phyloP scores from a whole-genome alignment of 1,140 invertebrate species.

The Drosophila kikkawai region DNA sequence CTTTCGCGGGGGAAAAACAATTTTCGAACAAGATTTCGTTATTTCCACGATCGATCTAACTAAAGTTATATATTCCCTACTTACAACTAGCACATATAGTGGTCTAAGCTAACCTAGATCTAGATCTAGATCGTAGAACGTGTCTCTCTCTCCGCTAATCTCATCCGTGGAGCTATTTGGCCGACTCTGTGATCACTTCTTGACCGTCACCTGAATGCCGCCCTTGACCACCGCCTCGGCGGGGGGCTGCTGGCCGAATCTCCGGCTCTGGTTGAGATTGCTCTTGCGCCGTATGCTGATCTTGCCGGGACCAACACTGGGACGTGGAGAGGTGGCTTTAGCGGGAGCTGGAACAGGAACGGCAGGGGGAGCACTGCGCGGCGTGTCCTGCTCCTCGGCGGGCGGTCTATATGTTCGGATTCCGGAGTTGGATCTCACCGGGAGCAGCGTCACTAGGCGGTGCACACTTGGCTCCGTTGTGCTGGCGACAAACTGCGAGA shows the following conservation, averaged over 20 bases:
- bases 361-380: constrained; percentile 31
- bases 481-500: constrained; percentile 64
- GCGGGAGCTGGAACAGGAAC: constrained; percentile 2
- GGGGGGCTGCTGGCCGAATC: constrained; percentile 61
- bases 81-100: constrained; percentile 37
- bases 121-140: constrained; percentile 10
- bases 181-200: constrained; percentile 49
- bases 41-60: constrained; percentile 41
- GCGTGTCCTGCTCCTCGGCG: constrained; percentile 51
- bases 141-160: constrained; percentile 35
- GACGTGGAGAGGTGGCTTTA: not conserved
- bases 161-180: constrained; percentile 38
- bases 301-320: constrained; percentile 23
- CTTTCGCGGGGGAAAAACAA: constrained; percentile 44
- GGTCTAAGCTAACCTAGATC: constrained; percentile 24
- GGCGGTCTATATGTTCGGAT: constrained; percentile 78
- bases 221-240: constrained; percentile 76
- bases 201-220: constrained; percentile 76
- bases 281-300: constrained; percentile 57
- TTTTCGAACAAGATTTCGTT: constrained; percentile 74
- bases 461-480: constrained; percentile 69
- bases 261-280: constrained; percentile 69
- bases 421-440: constrained; percentile 82
- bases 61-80: constrained; percentile 57
- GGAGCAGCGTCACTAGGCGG: constrained; percentile 77